Conservation (phyloP, 2,888 invertebrate genomes). For the Sericinus montela region DNA sequence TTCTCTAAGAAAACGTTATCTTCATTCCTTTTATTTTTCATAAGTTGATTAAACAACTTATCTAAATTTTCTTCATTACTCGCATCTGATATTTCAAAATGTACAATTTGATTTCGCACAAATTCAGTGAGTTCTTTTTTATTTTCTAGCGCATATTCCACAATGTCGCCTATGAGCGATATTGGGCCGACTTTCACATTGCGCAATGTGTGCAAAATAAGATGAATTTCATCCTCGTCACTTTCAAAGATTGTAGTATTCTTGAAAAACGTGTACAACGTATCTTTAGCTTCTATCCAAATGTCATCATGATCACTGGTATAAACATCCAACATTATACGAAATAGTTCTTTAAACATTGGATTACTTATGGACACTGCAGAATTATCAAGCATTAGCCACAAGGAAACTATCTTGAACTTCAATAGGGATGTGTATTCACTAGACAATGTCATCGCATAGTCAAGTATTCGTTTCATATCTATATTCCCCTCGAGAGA, state of each 20-base stretch:
- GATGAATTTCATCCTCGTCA: slow-evolving; percentile 81
- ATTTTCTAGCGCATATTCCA: slow-evolving; percentile 58
- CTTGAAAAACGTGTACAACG: slow-evolving; percentile 78
- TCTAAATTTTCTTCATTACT: slow-evolving; percentile 47
- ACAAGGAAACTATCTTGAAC: slow-evolving; percentile 67
- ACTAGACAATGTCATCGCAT: slow-evolving; percentile 43
- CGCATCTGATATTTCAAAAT: slow-evolving; percentile 58
- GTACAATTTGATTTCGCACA: slow-evolving; percentile 52
- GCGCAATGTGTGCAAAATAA: slow-evolving; percentile 81
- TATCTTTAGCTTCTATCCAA: slow-evolving; percentile 74
- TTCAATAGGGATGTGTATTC: slow-evolving; percentile 53
- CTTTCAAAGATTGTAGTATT: slow-evolving; percentile 83
- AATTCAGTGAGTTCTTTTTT: slow-evolving; percentile 47
- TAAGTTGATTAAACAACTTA: slow-evolving; percentile 59
- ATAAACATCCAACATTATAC: slow-evolving; percentile 78
- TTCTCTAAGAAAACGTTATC: slow-evolving; percentile 56
- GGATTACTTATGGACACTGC: slow-evolving; percentile 71
- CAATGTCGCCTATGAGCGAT: slow-evolving; percentile 51
- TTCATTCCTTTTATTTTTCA: slow-evolving; percentile 50
- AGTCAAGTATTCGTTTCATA: slow-evolving; percentile 61
- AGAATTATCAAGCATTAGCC: slow-evolving; percentile 67
- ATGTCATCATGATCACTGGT: slow-evolving; percentile 50
- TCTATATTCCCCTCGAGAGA: slow-evolving; percentile 64
- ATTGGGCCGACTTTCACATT: slow-evolving; percentile 50
- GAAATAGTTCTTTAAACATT: slow-evolving; percentile 76